Percentiles rank a stretch among this genome's conserved stretches.
phyloP scores from a whole-genome alignment of 2,888 invertebrate species.

The Trachelus tabidus region DNA sequence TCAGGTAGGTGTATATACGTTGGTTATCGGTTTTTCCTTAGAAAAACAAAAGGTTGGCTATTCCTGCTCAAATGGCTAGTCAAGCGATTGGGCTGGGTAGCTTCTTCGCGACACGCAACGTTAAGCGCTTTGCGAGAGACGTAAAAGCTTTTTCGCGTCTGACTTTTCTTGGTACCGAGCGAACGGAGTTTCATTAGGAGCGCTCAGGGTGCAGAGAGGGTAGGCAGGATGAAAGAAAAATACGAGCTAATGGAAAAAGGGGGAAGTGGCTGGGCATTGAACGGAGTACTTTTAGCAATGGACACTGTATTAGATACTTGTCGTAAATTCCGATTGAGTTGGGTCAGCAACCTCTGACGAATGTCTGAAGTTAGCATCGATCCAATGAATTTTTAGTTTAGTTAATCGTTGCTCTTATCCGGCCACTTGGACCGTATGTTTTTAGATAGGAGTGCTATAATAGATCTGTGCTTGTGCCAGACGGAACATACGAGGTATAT shows the following conservation, averaged over 20 bases:
- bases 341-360: background rate
- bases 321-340: background rate
- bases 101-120: background rate
- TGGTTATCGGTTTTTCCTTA: background rate
- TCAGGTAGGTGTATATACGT: background rate
- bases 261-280: background rate
- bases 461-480: background rate
- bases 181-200: background rate
- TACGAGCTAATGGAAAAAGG: background rate
- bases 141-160: conserved; percentile 2
- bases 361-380: background rate
- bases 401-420: background rate
- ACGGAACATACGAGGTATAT: background rate
- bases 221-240: background rate
- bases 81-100: background rate
- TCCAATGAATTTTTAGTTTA: background rate
- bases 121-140: background rate
- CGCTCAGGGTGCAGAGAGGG: background rate
- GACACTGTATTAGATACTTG: background rate
- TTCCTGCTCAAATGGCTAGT: background rate
- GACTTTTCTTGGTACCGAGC: background rate
- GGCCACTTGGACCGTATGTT: background rate
- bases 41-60: background rate
- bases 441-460: background rate
- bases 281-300: background rate